Percentiles rank a stretch among this genome's conserved stretches.
Conservation (phyloP, 2,113 vertebrate species). For the Aptenodytes forsteri region DNA sequence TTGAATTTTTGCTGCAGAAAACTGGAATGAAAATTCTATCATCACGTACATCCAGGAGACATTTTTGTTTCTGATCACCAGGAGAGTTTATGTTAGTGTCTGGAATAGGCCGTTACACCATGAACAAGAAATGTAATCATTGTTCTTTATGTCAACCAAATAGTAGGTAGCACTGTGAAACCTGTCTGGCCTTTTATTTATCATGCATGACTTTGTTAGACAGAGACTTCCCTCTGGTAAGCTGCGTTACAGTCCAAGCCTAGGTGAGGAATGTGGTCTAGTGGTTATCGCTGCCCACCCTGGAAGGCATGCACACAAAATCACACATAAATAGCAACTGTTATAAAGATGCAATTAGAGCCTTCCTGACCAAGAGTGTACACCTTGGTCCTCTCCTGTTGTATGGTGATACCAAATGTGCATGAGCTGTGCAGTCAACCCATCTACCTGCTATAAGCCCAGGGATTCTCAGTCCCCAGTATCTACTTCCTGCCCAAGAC, state of each 20-base stretch:
- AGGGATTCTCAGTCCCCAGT: neutral
- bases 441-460: neutral
- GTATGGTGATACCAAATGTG: neutral
- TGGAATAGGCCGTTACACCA: neutral
- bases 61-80: neutral
- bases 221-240: neutral
- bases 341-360: neutral
- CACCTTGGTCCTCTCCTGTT: neutral
- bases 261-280: neutral
- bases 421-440: neutral
- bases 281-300: neutral
- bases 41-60: neutral
- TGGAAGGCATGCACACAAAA: neutral
- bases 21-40: neutral
- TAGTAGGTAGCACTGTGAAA: neutral
- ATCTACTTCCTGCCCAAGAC: neutral
- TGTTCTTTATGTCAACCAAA: neutral
- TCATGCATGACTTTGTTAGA: neutral
- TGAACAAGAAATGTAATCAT: neutral
- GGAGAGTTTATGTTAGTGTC: neutral
- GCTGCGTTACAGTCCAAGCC: neutral
- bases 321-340: neutral
- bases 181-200: neutral
- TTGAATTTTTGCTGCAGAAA: neutral
- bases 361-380: neutral